Base-by-base conservation (phyloP, 2,797 vertebrate species). In the Diplodus sargus region DNA sequence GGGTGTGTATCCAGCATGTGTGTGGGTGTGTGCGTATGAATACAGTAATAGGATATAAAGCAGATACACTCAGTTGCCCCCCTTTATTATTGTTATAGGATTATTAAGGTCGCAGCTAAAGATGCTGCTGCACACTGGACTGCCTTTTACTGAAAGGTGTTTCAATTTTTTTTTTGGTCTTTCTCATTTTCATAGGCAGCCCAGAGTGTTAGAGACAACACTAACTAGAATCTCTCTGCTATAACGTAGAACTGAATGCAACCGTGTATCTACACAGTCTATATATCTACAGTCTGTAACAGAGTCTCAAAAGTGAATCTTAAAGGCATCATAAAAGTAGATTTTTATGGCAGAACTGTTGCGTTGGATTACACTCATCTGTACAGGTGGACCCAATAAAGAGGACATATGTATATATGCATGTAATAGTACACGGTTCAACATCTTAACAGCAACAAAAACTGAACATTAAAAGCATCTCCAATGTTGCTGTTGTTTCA, bases 371-470 rank as follows among this genome's bases (percentile, higher is more conserved):
- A 20, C 34, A 68, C 62, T 16, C 59, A 1, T 22, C 49, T 51
- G 51, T 4, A 49, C 5, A 73, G 18, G 47, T 73, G 53, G 66
- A 25, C 43, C 70, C 74, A 63, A 66, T 59, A 51, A 61, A 59
- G 30, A 25, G 12, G 23, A 7, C 52, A n/a, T 15, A 30, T 25
- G 56, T 18, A 10, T 20, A 39, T 48, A 14, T 11, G 10, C 16
- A 25, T 20, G 13, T 5, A 25, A 47, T 0, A 30, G 18, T 51
- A 51, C 4, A 0, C 30, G 43, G 62, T 54, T 57, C 15, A 18
- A 25, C 57, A 28, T 4, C 28, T 28, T 49, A 18, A 56, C 58
- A 17, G 57, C 47, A 59, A 56, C 5, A 42, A 48, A 47, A 57
- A 22, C 14, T 45, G 2, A 64, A 15, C n/a, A 23, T 25, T 57